These are phyloP conservation scores for Epizoanthus scotinus DNA, from an alignment of 92 coral and sea anemone genomes.

Conservation along the genomic window DNA sequence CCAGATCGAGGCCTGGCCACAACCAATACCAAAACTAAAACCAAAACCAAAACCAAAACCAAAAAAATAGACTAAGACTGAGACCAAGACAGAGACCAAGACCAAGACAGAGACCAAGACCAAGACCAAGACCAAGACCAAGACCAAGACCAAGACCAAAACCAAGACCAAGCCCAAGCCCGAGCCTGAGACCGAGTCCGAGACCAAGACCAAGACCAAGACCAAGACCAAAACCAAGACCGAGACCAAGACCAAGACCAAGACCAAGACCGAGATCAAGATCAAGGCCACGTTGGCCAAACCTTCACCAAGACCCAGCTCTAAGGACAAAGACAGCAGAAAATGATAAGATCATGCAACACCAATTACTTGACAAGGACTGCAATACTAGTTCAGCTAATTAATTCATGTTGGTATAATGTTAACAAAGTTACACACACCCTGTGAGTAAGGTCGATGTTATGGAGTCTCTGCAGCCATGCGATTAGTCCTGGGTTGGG, in stretches of 20 bases:
- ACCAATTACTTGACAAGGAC: background rate
- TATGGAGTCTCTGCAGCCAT: conserved; percentile 82
- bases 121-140: no score
- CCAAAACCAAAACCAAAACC: no score
- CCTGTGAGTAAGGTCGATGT: conserved; percentile 69
- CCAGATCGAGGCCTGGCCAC: no score
- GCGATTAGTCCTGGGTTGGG: conserved; percentile 83
- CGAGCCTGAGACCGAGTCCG: no score
- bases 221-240: background rate
- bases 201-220: background rate
- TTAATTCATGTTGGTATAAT: no score
- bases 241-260: background rate
- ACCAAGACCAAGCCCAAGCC: no score
- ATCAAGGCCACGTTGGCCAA: background rate
- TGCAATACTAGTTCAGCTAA: background rate
- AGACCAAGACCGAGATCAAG: background rate
- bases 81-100: no score
- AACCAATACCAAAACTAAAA: no score
- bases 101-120: no score
- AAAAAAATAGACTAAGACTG: no score
- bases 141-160: no score
- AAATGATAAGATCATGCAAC: background rate
- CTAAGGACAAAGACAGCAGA: background rate
- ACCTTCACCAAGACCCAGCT: background rate
- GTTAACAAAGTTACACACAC: conserved; percentile 38